Conservation (phyloP, 2,888 invertebrate genomes). For the Erpobdella octoculata region DNA sequence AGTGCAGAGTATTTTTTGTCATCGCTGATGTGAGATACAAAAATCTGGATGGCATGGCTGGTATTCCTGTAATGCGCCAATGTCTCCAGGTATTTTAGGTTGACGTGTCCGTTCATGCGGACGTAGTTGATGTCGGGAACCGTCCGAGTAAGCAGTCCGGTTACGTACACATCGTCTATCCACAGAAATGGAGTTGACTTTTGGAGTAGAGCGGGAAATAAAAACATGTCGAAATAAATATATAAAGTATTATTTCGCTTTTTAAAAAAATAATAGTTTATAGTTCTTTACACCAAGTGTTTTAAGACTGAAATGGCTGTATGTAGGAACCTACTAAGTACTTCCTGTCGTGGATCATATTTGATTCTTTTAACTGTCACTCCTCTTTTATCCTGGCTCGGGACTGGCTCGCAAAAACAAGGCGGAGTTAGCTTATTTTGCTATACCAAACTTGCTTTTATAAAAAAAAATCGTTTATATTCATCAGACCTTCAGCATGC, state of each 20-base stretch:
- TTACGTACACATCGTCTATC: constrained; percentile 47
- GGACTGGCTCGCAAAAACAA: too few relatives aligned
- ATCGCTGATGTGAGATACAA: constrained; percentile 1
- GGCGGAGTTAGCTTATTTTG: too few relatives aligned
- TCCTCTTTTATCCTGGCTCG: too few relatives aligned
- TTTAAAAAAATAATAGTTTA: too few relatives aligned
- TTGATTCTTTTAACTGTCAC: too few relatives aligned
- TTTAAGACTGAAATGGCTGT: too few relatives aligned
- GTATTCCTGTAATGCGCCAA: constrained; percentile 26
- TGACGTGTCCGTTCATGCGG: constrained; percentile 72
- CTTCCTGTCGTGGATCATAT: too few relatives aligned
- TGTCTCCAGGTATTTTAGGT: constrained; percentile 59
- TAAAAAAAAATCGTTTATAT: too few relatives aligned
- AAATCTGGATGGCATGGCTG: background rate
- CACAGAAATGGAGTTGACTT: constrained; percentile 39
- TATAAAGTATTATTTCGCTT: background rate
- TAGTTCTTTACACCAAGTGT: too few relatives aligned
- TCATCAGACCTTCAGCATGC: too few relatives aligned
- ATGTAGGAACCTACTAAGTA: too few relatives aligned
- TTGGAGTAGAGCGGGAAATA: background rate
- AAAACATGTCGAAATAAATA: background rate
- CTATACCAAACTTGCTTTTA: too few relatives aligned
- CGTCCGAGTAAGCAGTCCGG: constrained; percentile 40
- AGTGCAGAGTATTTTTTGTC: background rate
- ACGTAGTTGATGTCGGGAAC: constrained; percentile 39